Evolutionary conservation across 1,140 invertebrate species (phyloP).

Genomic region (Thereuonema tuberculata): DNA sequence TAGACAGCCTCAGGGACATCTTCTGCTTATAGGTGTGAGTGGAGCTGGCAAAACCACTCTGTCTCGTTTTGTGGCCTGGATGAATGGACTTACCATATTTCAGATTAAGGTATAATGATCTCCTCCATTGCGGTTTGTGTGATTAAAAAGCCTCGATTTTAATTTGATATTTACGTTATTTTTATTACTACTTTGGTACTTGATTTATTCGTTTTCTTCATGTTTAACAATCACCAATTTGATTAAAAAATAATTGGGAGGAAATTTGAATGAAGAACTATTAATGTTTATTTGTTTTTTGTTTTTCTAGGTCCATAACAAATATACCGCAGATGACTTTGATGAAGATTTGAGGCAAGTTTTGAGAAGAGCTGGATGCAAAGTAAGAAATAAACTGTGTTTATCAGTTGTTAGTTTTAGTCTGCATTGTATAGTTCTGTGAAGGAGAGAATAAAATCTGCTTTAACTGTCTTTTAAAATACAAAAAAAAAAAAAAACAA

Average conservation of each 20-base stretch:
- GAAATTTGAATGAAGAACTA: too few species aligned
- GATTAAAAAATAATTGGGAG: too few species aligned
- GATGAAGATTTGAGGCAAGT: constrained; percentile 95
- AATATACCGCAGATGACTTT: constrained; percentile 96
- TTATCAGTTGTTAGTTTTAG: too few species aligned
- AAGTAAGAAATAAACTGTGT: too few species aligned
- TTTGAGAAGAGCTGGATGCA: constrained; percentile 84
- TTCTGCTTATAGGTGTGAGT: constrained; percentile 91
- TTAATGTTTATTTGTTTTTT: not conserved
- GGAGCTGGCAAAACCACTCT: constrained; percentile 98
- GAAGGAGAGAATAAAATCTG: too few species aligned
- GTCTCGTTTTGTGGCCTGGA: constrained; percentile 98
- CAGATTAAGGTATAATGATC: constrained; percentile 62
- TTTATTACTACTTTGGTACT: too few species aligned
- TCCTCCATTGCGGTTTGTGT: not conserved
- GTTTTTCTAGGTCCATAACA: constrained; percentile 78
- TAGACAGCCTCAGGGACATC: constrained; percentile 93
- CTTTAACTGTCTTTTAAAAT: too few species aligned
- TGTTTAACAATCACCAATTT: too few species aligned
- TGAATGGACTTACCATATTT: constrained; percentile 97
- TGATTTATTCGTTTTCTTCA: too few species aligned
- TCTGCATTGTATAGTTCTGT: too few species aligned
- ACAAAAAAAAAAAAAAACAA: too few species aligned
- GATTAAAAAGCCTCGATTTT: not conserved
- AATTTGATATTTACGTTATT: not conserved